Conservation (phyloP, 92 coral and sea anemone genomes). For the Siderastrea radians region DNA sequence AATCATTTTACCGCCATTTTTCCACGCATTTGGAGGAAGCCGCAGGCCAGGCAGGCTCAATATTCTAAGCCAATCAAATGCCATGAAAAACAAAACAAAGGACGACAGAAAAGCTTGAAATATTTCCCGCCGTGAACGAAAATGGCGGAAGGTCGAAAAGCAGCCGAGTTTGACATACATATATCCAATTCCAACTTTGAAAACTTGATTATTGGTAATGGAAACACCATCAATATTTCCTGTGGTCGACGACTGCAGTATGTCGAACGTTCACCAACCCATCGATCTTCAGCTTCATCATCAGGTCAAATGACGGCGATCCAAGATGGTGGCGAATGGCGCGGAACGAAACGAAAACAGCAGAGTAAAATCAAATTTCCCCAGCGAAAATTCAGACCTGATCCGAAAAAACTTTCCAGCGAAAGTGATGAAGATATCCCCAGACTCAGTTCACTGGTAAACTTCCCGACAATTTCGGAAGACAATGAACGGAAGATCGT, state of each 20-base stretch:
- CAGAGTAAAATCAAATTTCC: slow-evolving; percentile 15
- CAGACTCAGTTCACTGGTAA: neutral
- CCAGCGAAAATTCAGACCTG: neutral
- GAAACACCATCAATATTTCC: neutral
- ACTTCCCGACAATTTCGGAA: neutral
- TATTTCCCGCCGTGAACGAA: neutral
- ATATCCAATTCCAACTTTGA: neutral
- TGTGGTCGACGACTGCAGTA: neutral
- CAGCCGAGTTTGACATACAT: neutral
- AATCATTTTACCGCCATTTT: slow-evolving; percentile 12
- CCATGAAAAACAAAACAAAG: neutral
- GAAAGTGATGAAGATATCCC: slow-evolving; percentile 11
- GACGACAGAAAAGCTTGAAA: neutral
- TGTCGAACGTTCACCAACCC: neutral
- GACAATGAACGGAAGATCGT: neutral
- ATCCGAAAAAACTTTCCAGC: neutral
- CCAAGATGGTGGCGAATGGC: slow-evolving; percentile 26
- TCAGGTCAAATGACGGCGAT: slow-evolving; percentile 9
- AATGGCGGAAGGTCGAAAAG: neutral
- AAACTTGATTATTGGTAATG: slow-evolving; percentile 1
- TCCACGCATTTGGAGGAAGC: neutral
- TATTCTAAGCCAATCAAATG: neutral
- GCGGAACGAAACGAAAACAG: neutral
- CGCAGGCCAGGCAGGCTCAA: neutral
- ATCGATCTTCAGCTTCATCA: neutral